Evolutionary conservation across 2,888 invertebrate genomes (phyloP).

Genomic region (Rhodophaea formosa): DNA sequence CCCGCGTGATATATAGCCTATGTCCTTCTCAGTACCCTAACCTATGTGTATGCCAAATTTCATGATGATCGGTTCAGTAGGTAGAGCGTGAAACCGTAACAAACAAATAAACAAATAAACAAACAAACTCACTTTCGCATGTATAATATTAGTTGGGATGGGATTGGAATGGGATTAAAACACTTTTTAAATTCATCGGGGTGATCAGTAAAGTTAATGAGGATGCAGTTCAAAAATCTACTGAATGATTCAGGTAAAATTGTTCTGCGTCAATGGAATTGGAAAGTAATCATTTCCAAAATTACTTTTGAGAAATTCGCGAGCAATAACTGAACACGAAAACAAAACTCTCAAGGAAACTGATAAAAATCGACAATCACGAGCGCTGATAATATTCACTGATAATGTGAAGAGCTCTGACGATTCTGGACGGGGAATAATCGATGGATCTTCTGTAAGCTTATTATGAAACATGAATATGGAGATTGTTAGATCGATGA

Average conservation of each 20-base stretch:
- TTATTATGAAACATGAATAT: constrained; percentile 20
- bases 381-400: constrained; percentile 20
- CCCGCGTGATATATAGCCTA: too few species aligned
- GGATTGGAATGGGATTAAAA: too few species aligned
- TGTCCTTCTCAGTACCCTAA: too few species aligned
- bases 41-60: too few species aligned
- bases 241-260: not conserved
- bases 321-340: not conserved
- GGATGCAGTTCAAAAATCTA: not conserved
- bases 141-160: too few species aligned
- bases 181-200: too few species aligned
- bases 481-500: constrained; percentile 45
- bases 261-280: not conserved
- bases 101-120: too few species aligned
- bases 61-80: too few species aligned
- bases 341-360: constrained; percentile 19
- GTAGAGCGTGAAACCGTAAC: too few species aligned
- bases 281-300: not conserved
- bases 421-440: constrained; percentile 19
- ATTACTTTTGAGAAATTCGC: not conserved
- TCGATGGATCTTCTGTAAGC: constrained; percentile 17
- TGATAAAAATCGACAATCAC: constrained; percentile 19
- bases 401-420: constrained; percentile 22
- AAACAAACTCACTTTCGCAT: too few species aligned
- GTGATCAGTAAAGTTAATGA: too few species aligned